Base-by-base conservation (phyloP, 2,797 vertebrate species). In the Silurus lanzhouensis region DNA sequence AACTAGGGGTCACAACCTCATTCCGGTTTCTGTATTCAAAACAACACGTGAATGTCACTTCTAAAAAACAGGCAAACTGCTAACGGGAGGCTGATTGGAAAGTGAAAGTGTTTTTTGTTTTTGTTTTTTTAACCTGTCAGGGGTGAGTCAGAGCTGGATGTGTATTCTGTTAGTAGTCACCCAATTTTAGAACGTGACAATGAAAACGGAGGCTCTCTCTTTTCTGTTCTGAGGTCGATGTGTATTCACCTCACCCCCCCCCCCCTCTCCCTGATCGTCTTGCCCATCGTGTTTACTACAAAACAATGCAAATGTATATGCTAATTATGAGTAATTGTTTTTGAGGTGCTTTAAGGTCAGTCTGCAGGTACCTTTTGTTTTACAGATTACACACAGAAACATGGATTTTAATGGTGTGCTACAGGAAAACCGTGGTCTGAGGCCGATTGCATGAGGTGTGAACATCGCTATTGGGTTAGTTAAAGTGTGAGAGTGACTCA, bases 401-500 rank as follows among this genome's bases (percentile, higher is more conserved):
- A 7, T 67, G 15, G 61, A 61, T 79, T 78, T 64, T 71, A 57
- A 67, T 27, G 72, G n/a, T 14, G 22, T 38, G 38, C 68, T 10
- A 9, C 9, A 5, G 44, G 22, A 44, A 67, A 74, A 61, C n/a
- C 4, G 81, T n/a, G 55, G 71, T 81, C 63, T 80, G 61, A 31
- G 22, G 27, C 22, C 63, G 83, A 68, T 67, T 10, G n/a, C 20
- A 1, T 52, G 72, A 82, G 82, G 55, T 44, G 76, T 52, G 83
- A 87, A 52, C 55, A 27, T 20, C 55, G n/a, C 48, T 81, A 2
- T 74, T 20, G 58, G 76, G 72, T 83, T 66, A 71, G 66, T 60
- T 22, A 17, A 61, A 87, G 86, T 85, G 70, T 81, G 84, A 84
- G 64, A 84, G 27, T 87, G 87, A 81, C 84, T 87, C 77, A 77